Evolutionary conservation across 1,140 invertebrate species (phyloP).

Genomic region (Drosophila kepulauana): DNA sequence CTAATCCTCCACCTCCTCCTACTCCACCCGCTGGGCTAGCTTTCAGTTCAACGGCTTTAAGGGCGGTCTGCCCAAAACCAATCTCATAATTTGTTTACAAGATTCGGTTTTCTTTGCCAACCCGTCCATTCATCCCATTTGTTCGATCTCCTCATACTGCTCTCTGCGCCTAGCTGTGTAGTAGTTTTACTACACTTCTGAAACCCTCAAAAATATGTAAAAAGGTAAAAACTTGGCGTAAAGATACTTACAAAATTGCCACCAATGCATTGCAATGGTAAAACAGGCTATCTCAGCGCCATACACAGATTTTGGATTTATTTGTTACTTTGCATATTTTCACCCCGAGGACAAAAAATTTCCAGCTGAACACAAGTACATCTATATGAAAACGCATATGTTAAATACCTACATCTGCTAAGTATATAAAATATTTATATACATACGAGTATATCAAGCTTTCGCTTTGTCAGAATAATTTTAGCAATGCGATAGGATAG

Average conservation of each 20-base stretch:
- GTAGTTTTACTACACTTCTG: constrained; percentile 63
- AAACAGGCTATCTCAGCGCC: constrained; percentile 21
- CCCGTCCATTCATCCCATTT: background rate
- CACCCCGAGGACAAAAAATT: constrained; percentile 78
- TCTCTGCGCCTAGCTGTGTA: constrained; percentile 1
- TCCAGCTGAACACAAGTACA: constrained; percentile 66
- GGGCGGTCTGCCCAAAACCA: constrained; percentile 76
- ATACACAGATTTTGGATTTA: constrained; percentile 80
- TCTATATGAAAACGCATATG: constrained; percentile 5
- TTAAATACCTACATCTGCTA: constrained; percentile 14
- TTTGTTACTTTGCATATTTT: constrained; percentile 83
- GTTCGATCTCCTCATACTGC: background rate
- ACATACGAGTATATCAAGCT: constrained; percentile 2
- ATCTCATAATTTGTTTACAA: constrained; percentile 83
- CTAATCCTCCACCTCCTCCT: constrained; percentile 14
- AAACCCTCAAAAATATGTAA: constrained; percentile 79
- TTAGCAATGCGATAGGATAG: constrained; percentile 47
- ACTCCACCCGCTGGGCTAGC: constrained; percentile 69
- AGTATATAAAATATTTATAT: too few relatives aligned
- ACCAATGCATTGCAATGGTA: background rate
- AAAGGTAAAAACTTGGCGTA: constrained; percentile 65
- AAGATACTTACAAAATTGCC: constrained; percentile 29
- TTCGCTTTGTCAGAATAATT: constrained; percentile 60
- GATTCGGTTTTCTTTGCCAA: constrained; percentile 71
- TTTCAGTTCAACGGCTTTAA: constrained; percentile 74